Percentiles rank a stretch among this genome's conserved stretches.
phyloP scores from a whole-genome alignment of 1,140 invertebrate species.

The Papilio polytes region DNA sequence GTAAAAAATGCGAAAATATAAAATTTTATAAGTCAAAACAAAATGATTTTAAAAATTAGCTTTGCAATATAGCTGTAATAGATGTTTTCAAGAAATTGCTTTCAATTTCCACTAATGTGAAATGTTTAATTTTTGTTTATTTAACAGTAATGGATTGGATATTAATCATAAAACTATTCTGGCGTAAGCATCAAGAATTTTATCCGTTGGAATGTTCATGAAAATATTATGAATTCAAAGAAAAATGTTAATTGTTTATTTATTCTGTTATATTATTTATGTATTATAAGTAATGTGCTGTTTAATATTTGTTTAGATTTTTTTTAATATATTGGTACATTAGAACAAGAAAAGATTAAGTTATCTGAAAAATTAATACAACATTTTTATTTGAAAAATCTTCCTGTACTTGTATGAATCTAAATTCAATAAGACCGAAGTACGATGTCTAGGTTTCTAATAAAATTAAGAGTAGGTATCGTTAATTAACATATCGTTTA shows the following conservation, averaged over 20 bases:
- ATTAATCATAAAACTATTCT: slow-evolving; percentile 22
- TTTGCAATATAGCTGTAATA: not conserved
- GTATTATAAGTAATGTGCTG: not conserved
- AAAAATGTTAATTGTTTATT: slow-evolving; percentile 9
- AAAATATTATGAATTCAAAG: not conserved
- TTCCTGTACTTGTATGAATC: too few species aligned
- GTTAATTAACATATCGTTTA: too few species aligned
- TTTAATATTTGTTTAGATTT: not conserved
- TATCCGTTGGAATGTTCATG: not conserved
- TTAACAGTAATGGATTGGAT: slow-evolving; percentile 24
- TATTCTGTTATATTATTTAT: not conserved
- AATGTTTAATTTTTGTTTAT: slow-evolving; percentile 25
- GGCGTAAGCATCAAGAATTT: not conserved
- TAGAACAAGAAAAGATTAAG: not conserved
- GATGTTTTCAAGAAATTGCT: slow-evolving; percentile 31
- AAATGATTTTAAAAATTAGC: not conserved
- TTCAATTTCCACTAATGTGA: slow-evolving; percentile 22
- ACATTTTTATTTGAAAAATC: too few species aligned
- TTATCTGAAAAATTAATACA: not conserved
- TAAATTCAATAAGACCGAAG: too few species aligned
- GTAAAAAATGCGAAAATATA: not conserved
- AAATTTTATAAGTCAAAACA: not conserved
- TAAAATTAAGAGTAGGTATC: too few species aligned
- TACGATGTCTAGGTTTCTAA: too few species aligned
- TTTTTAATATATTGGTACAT: not conserved